Percentiles rank a stretch among this genome's conserved stretches.
Conservation (phyloP, 2,888 invertebrate species). For the Sepiola atlantica region DNA sequence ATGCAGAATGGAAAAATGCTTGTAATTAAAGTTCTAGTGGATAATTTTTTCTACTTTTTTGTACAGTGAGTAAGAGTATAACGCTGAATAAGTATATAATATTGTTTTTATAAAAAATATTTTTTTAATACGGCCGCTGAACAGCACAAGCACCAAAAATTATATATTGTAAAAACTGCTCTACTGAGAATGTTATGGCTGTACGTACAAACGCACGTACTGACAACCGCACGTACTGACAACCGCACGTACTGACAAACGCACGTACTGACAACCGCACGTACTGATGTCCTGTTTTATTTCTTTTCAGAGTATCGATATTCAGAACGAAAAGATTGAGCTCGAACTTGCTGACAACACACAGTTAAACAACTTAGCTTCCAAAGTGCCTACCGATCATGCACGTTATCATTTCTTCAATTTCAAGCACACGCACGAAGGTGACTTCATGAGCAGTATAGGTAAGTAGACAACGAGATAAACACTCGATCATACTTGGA, state of each 20-base stretch:
- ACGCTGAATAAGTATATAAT: no score
- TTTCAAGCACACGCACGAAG: slow-evolving; percentile 94
- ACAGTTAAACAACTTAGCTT: slow-evolving; percentile 80
- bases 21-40: no score
- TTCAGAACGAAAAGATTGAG: slow-evolving; percentile 82
- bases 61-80: no score
- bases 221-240: no score
- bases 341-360: slow-evolving; percentile 80
- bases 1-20: no score
- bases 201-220: background rate
- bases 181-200: background rate
- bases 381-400: slow-evolving; percentile 87
- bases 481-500: background rate
- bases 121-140: no score
- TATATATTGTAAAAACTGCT: no score
- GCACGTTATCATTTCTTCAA: slow-evolving; percentile 93
- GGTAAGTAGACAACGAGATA: slow-evolving; percentile 78
- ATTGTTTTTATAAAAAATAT: no score
- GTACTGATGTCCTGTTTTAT: background rate
- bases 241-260: no score
- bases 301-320: slow-evolving; percentile 78
- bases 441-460: slow-evolving; percentile 88
- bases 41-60: no score
- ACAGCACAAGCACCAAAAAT: no score
- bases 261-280: background rate